Base-by-base conservation (phyloP, 2,797 vertebrate species). In the Odontamblyopus rebecca region DNA sequence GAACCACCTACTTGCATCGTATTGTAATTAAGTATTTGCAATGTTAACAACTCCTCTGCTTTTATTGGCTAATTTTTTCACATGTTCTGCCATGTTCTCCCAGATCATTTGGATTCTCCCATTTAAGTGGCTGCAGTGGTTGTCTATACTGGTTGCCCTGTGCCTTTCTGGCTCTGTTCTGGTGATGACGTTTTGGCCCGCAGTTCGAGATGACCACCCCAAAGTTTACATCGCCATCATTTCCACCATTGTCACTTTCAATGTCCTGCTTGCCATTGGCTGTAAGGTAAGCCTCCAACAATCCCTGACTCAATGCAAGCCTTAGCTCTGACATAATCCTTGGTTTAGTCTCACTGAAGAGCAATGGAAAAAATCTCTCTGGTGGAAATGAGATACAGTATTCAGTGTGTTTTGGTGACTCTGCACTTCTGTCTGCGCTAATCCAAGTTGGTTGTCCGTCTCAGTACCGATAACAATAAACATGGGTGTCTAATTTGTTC, bases 151-250 rank as follows among this genome's bases (percentile, higher is more conserved):
- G 50, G 86, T 96, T 68, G 96, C 97, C 12, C 93, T 99, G 75
- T 94, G 93, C 85, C 92, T 99, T 61, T 99, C 98, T 0, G 96
- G 97, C 18, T 96, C 97, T 0, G 95, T 98, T 69, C 84, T 99
- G 87, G 92, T 95, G 48, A 89, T 97, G 92, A 99, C 98, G 0
- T 97, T 99, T 82, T 98, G 96, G 97, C 97, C 97, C 0, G 96
- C 96, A 0, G 94, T 99, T 72, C 93, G 95, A 2, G 96, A 98
- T 0, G 97, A 99, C 89, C 95, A 93, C 71, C 94, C 95, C 57
- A 94, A 94, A 64, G 67, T 99, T 0, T 94, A 95, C 0, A 69
- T 96, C 63, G 92, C 93, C 0, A 93, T 95, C 0, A 74, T 97
- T 41, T 86, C 89, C 6, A 74, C 90, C 6, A 89, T 99, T 16